Percentiles rank a stretch among this genome's conserved stretches.
phyloP scores from a whole-genome alignment of 2,113 vertebrate genomes.

The Mesoclemmys tuberculata region DNA sequence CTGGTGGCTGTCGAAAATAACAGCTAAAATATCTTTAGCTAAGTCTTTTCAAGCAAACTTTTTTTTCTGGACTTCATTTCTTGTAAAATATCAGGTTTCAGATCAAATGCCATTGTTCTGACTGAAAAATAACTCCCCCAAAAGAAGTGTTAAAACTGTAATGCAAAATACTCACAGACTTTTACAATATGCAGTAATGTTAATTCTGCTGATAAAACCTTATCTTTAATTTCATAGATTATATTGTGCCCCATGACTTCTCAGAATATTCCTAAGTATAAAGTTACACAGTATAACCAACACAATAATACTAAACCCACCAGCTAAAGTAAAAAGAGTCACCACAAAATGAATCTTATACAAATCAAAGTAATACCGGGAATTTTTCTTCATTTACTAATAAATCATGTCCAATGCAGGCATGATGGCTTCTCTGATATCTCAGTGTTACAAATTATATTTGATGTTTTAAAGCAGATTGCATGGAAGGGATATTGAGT shows the following conservation, averaged over 20 bases:
- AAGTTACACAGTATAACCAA: not conserved
- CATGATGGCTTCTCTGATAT: not conserved
- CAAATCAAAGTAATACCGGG: not conserved
- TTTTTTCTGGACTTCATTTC: conserved; percentile 13
- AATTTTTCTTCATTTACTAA: not conserved
- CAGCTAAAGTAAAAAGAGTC: not conserved
- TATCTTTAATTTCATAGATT: not conserved
- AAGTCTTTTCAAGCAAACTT: conserved; percentile 6
- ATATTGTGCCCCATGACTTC: not conserved
- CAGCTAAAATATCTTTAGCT: not conserved
- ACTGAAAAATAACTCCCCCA: not conserved
- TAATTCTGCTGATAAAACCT: not conserved
- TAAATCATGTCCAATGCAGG: not conserved
- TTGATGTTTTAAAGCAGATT: not conserved
- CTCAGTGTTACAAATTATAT: conserved; percentile 11
- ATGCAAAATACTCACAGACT: not conserved
- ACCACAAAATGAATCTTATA: not conserved
- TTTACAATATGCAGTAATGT: not conserved
- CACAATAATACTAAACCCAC: not conserved
- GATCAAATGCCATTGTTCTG: not conserved
- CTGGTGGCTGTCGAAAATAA: not conserved
- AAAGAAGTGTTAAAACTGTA: not conserved
- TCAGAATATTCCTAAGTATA: not conserved
- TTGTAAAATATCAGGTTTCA: not conserved
- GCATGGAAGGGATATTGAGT: not conserved